phyloP scores from a whole-genome alignment of 2,113 vertebrate species.

The Heteronetta atricapilla region DNA sequence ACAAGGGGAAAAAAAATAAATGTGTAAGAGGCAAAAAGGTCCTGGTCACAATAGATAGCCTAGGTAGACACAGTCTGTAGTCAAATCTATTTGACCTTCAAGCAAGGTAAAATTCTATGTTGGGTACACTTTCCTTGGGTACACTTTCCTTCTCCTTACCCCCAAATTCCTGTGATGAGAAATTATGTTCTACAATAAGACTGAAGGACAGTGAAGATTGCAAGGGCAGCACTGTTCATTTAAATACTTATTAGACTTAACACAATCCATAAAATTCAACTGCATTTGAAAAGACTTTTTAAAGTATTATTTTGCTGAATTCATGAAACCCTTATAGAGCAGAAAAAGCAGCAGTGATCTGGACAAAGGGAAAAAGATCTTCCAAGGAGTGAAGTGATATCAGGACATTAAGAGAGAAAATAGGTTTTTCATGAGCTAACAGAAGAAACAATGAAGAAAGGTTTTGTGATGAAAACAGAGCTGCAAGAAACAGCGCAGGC shows the following conservation, averaged over 20 bases:
- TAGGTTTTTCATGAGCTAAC: not conserved
- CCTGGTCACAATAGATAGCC: not conserved
- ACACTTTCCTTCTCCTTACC: not conserved
- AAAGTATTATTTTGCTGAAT: not conserved
- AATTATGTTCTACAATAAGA: not conserved
- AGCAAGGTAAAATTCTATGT: not conserved
- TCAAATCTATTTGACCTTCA: not conserved
- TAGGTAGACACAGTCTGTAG: not conserved
- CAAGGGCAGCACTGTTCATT: not conserved
- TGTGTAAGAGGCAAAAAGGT: not conserved
- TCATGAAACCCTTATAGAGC: not conserved
- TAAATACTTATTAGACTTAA: not conserved
- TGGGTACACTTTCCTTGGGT: not conserved
- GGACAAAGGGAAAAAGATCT: not conserved
- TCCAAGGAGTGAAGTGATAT: not conserved
- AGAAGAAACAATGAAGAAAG: not conserved
- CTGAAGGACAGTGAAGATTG: not conserved
- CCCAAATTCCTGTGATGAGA: not conserved
- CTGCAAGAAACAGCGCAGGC: not conserved
- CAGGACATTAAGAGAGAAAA: not conserved
- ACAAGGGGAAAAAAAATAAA: not conserved
- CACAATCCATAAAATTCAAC: not conserved
- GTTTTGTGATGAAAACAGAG: not conserved
- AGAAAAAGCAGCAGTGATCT: not conserved
- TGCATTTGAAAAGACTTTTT: not conserved